These are phyloP conservation scores for Augochlora pura DNA, from an alignment of 1,140 invertebrate genomes.

Conservation along the genomic window DNA sequence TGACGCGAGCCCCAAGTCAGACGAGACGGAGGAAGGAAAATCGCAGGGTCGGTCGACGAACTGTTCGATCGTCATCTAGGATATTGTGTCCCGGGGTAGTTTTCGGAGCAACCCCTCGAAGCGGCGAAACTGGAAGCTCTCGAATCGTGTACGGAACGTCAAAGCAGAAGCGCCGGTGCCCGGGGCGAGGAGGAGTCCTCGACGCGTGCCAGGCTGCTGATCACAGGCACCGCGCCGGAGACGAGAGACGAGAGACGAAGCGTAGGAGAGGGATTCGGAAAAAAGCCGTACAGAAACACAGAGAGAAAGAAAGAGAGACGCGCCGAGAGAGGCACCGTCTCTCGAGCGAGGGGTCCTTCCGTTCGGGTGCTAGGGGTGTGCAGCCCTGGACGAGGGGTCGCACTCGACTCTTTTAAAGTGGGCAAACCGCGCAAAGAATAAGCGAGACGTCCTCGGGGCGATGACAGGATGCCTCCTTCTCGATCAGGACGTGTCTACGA, in stretches of 20 bases:
- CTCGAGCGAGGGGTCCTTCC: conserved; percentile 66
- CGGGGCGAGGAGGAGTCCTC: conserved; percentile 73
- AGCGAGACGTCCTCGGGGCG: conserved; percentile 72
- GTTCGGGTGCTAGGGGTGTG: conserved; percentile 72
- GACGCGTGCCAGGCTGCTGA: conserved; percentile 77
- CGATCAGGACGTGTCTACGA: conserved; percentile 72
- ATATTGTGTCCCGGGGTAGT: conserved; percentile 58
- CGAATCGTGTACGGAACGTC: conserved; percentile 68
- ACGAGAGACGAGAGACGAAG: conserved; percentile 53
- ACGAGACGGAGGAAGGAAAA: background rate
- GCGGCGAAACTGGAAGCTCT: conserved; percentile 58
- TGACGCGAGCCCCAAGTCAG: no score
- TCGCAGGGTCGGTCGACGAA: conserved; percentile 40
- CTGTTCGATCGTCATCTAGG: conserved; percentile 55
- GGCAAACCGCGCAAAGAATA: conserved; percentile 65
- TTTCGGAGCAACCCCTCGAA: conserved; percentile 60
- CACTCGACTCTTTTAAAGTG: conserved; percentile 67
- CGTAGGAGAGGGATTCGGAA: conserved; percentile 46
- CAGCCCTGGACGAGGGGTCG: conserved; percentile 61
- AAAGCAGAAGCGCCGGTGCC: conserved; percentile 77
- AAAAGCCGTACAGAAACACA: conserved; percentile 26
- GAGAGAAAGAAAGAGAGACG: conserved; percentile 28
- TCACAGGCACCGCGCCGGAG: conserved; percentile 73
- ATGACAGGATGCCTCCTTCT: conserved; percentile 79
- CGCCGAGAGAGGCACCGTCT: conserved; percentile 36